phyloP scores from a whole-genome alignment of 2,797 vertebrate genomes.

The Mus spretus region DNA sequence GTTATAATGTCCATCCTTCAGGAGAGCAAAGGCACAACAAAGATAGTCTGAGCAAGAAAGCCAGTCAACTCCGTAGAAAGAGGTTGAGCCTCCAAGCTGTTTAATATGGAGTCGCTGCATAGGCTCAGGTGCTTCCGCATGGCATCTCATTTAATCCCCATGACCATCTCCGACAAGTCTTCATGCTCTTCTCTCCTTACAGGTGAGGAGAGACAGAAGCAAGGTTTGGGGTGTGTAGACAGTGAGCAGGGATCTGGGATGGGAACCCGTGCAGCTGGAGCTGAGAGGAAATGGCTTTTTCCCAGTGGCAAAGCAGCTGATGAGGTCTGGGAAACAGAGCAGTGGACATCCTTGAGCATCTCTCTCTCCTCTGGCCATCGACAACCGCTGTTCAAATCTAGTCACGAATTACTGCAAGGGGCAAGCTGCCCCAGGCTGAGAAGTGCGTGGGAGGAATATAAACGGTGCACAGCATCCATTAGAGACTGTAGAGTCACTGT shows the following conservation, averaged over 20 bases:
- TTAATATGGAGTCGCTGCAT: too few species aligned
- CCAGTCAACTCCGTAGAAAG: background rate
- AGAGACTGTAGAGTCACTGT: constrained; percentile 70
- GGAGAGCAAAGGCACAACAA: background rate
- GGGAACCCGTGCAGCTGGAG: background rate
- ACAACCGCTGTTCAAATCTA: background rate
- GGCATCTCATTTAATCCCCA: background rate
- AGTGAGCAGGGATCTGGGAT: background rate
- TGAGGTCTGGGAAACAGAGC: background rate
- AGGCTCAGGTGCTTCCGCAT: background rate
- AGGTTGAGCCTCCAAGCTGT: too few species aligned
- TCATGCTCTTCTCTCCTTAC: background rate
- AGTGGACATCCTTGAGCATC: background rate
- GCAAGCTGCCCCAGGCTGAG: background rate
- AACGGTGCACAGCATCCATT: constrained; percentile 54
- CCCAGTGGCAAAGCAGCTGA: rapidly evolving
- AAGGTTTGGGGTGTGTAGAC: background rate
- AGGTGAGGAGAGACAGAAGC: background rate
- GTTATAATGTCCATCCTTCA: background rate
- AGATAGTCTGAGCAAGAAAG: background rate
- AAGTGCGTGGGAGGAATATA: background rate
- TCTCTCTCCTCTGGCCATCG: rapidly evolving
- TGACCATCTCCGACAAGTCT: rapidly evolving
- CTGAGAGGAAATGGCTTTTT: background rate
- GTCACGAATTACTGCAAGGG: background rate